A percentile compares a stretch with the other conserved stretches of the same genome.
phyloP scores from a whole-genome alignment of 2,113 vertebrate species.

The Glareola pratincola region DNA sequence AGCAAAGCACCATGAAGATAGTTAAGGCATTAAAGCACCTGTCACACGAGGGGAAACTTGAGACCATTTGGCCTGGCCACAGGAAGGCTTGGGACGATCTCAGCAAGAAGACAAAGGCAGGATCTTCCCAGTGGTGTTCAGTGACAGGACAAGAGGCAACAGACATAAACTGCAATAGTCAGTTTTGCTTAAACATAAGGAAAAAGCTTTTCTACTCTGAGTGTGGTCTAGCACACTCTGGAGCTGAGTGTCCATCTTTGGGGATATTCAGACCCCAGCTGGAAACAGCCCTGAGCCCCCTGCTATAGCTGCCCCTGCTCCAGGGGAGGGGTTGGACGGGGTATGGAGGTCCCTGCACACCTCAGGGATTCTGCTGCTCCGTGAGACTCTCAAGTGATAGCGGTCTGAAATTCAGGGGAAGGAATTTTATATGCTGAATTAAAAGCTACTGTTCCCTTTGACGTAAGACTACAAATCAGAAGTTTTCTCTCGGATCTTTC shows the following conservation, averaged over 20 bases:
- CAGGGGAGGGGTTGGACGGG: accelerated
- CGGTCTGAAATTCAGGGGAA: not conserved
- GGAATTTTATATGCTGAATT: not conserved
- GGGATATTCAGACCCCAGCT: not conserved
- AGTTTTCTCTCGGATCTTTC: not conserved
- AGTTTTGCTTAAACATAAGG: not conserved
- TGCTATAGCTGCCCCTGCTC: too few species aligned
- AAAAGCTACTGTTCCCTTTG: not conserved
- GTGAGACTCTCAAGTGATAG: accelerated
- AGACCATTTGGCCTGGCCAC: not conserved
- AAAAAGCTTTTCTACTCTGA: not conserved
- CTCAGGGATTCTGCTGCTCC: not conserved
- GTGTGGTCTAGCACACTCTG: not conserved
- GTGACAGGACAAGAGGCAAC: not conserved
- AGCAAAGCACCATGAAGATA: not conserved
- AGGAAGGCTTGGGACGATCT: not conserved
- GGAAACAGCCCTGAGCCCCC: not conserved
- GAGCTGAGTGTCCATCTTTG: not conserved
- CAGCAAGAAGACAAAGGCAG: not conserved
- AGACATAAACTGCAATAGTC: not conserved
- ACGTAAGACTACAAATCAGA: not conserved
- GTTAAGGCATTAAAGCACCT: not conserved
- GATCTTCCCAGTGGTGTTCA: not conserved
- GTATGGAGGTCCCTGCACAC: not conserved
- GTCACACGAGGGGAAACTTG: not conserved